Percentiles rank a stretch among this genome's conserved stretches.
phyloP scores from a whole-genome alignment of 2,888 invertebrate species.

The Holacanthella duospinosa region DNA sequence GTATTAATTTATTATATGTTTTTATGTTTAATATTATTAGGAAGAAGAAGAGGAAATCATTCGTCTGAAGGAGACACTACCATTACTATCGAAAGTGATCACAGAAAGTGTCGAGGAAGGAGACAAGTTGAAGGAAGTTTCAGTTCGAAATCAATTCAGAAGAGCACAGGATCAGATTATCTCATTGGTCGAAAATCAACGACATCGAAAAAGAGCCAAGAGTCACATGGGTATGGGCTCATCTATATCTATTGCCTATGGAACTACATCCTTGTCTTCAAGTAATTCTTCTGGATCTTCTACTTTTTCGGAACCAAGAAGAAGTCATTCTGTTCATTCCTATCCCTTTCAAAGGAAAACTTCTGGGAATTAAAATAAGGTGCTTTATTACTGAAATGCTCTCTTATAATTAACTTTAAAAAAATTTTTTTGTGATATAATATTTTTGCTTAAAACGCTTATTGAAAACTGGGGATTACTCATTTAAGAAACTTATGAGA shows the following conservation, averaged over 20 bases:
- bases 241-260: neutral
- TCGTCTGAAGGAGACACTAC: conserved; percentile 6
- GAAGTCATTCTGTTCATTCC: neutral
- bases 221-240: neutral
- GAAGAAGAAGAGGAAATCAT: conserved; percentile 9
- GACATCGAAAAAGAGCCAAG: conserved; percentile 1
- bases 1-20: neutral
- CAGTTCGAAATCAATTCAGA: neutral
- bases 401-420: too few relatives aligned
- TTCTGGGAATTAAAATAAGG: neutral
- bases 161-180: conserved; percentile 9
- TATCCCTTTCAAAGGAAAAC: conserved; percentile 5
- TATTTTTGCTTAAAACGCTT: too few relatives aligned
- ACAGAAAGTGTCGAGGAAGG: neutral
- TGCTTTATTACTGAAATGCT: too few relatives aligned
- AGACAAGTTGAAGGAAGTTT: neutral
- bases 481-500: too few relatives aligned
- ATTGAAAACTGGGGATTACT: too few relatives aligned
- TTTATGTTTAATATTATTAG: neutral
- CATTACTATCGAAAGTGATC: conserved; percentile 4
- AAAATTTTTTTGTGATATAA: too few relatives aligned
- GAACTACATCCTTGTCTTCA: neutral
- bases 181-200: conserved; percentile 4
- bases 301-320: neutral
- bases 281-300: neutral